Evolutionary conservation across 2,113 vertebrate species (phyloP).

Genomic region (Brachypteracias leptosomus): DNA sequence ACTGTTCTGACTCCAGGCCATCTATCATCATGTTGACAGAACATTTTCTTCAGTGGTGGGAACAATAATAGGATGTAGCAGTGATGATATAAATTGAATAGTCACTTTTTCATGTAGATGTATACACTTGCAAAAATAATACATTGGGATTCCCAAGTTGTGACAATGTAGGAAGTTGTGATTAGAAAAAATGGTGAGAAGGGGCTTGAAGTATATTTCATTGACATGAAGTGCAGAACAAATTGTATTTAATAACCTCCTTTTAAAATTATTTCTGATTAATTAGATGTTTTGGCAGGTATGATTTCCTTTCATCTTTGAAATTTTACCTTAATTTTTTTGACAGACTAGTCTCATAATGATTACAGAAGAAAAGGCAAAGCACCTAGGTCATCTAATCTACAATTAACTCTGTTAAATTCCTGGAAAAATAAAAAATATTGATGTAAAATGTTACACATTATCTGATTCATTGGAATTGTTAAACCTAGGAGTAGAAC

Average conservation of each 20-base stretch:
- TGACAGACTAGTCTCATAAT: conserved; percentile 23
- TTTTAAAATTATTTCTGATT: conserved; percentile 47
- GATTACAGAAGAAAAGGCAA: conserved; percentile 40
- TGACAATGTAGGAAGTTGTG: not conserved
- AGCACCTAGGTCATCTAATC: conserved; percentile 28
- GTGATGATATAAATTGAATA: not conserved
- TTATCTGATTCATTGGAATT: conserved; percentile 9
- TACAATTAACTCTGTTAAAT: conserved; percentile 49
- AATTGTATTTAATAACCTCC: conserved; percentile 28
- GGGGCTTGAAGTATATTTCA: not conserved
- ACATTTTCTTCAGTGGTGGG: not conserved
- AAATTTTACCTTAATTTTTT: conserved; percentile 44
- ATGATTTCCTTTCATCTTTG: not conserved
- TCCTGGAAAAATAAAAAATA: conserved; percentile 33
- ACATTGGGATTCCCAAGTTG: not conserved
- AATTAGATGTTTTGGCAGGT: not conserved
- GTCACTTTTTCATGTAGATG: not conserved
- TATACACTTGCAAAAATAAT: not conserved
- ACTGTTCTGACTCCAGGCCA: not conserved
- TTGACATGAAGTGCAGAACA: not conserved
- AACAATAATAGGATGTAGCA: not conserved
- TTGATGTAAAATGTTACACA: conserved; percentile 30
- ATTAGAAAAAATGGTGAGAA: not conserved
- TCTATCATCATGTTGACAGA: not conserved
- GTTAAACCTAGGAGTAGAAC: conserved; percentile 5